phyloP scores from a whole-genome alignment of 2,797 vertebrate species.

The Dendrocincla fuliginosa region DNA sequence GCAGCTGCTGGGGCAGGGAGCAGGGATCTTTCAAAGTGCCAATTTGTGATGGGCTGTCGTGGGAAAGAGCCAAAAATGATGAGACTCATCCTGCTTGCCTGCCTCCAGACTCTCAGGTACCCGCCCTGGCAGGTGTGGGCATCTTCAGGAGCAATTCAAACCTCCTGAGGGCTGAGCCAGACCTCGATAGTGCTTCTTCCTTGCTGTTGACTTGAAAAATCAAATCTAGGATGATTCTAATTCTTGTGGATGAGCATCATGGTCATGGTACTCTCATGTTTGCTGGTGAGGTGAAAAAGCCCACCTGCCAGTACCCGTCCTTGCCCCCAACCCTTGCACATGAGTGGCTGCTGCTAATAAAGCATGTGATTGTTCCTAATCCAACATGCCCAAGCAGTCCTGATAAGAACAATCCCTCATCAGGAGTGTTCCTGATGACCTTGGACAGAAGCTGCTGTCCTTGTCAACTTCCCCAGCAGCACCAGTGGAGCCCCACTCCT shows the following conservation, averaged over 20 bases:
- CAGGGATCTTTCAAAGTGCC: not conserved
- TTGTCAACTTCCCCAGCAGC: not conserved
- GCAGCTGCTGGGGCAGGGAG: not conserved
- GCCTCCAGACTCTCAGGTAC: not conserved
- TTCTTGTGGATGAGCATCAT: not conserved
- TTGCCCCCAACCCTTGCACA: not conserved
- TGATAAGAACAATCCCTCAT: not conserved
- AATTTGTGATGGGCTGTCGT: not conserved
- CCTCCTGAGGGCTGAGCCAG: not conserved
- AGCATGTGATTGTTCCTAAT: not conserved
- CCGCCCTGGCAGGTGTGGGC: not conserved
- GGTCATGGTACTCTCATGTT: not conserved
- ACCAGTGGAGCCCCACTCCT: not conserved
- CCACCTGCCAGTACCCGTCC: not conserved
- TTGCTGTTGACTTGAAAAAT: not conserved
- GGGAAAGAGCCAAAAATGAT: not conserved
- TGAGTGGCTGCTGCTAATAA: not conserved
- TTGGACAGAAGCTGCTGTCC: not conserved
- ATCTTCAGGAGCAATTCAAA: not conserved
- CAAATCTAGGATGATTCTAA: not conserved
- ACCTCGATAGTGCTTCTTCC: not conserved
- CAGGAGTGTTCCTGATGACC: not conserved
- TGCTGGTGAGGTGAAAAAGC: not conserved
- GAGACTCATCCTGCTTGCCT: not conserved
- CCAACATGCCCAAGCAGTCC: not conserved